phyloP scores from a whole-genome alignment of 2,888 invertebrate species.

The Cantharis rustica region DNA sequence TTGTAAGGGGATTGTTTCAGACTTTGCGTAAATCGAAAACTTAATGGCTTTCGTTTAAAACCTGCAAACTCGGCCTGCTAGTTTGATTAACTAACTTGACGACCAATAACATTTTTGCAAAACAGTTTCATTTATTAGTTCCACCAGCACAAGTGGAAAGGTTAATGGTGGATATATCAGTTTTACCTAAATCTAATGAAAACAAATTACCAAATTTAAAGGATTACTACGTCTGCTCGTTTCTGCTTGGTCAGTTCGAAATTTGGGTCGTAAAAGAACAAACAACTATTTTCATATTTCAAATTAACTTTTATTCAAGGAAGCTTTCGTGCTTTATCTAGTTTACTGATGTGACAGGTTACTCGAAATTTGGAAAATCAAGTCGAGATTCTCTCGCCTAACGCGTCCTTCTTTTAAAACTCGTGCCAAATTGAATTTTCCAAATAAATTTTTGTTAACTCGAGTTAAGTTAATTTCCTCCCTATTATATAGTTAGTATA shows the following conservation, averaged over 20 bases:
- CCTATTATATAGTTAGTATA: too few species aligned
- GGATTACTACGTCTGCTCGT: neutral
- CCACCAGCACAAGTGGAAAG: neutral
- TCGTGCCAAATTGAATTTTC: neutral
- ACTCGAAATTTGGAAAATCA: conserved; percentile 5
- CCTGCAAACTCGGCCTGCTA: neutral
- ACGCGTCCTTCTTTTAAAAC: neutral
- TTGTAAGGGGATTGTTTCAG: conserved; percentile 19
- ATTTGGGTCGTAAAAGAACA: conserved; percentile 13
- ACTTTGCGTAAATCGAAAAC: neutral
- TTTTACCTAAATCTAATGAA: neutral
- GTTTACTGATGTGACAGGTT: conserved; percentile 4
- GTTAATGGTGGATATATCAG: neutral
- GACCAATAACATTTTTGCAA: neutral
- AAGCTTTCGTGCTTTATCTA: conserved; percentile 8
- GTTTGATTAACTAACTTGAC: neutral
- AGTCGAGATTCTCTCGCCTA: neutral
- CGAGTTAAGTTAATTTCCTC: neutral
- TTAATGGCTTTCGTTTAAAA: neutral
- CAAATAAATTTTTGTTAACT: neutral
- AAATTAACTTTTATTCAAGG: conserved; percentile 16
- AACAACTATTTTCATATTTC: conserved; percentile 20
- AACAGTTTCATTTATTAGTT: neutral
- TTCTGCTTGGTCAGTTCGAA: conserved; percentile 3
- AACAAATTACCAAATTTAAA: neutral